Conservation (phyloP, 2,888 invertebrate genomes). For the Cheiracanthium punctorium region DNA sequence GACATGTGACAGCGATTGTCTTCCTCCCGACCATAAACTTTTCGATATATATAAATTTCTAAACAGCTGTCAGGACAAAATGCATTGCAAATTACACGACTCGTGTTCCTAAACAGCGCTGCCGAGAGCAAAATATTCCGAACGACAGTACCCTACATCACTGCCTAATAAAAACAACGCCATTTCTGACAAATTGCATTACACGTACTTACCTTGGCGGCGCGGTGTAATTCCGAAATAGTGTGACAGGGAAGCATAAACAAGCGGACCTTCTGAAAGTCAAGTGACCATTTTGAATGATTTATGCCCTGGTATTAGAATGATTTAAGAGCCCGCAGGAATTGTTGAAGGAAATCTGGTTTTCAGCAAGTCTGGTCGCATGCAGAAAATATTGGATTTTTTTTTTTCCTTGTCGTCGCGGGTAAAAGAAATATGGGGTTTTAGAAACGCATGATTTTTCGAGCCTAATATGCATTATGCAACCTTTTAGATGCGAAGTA, state of each 20-base stretch:
- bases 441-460: background rate
- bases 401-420: too few species aligned
- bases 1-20: too few species aligned
- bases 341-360: background rate
- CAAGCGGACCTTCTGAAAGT: background rate
- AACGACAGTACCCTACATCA: too few species aligned
- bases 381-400: constrained; percentile 13
- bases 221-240: background rate
- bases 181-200: background rate
- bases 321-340: constrained; percentile 1
- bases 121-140: too few species aligned
- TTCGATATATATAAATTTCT: too few species aligned
- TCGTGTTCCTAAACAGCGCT: too few species aligned
- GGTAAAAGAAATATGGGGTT: background rate
- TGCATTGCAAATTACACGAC: too few species aligned
- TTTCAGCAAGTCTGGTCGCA: background rate
- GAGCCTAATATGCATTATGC: background rate
- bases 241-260: constrained; percentile 1
- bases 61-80: too few species aligned
- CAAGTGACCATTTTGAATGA: constrained; percentile 15
- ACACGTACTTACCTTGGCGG: background rate
- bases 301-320: background rate
- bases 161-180: background rate
- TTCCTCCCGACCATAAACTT: too few species aligned
- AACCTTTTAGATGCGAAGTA: background rate